A percentile compares a stretch with the other conserved stretches of the same genome.
These are phyloP conservation scores for Erethizon dorsatum DNA, from an alignment of 2,797 vertebrate species.

Conservation along the genomic window DNA sequence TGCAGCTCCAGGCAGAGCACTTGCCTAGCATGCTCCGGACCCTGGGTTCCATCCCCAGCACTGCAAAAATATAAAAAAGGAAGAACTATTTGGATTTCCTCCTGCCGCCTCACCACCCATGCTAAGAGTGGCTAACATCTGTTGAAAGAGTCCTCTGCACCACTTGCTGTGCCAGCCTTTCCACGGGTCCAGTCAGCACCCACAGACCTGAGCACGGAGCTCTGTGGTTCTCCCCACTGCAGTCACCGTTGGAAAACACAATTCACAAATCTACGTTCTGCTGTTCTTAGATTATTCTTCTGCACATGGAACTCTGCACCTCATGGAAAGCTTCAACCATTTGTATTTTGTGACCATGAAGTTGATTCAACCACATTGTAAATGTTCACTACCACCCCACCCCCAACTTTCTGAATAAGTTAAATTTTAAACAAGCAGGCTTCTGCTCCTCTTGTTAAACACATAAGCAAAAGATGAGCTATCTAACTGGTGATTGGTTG, in stretches of 20 bases:
- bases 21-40: no score
- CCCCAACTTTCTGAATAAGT: constrained; percentile 29
- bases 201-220: no score
- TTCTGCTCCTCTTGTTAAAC: constrained; percentile 60
- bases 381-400: neutral
- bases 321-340: neutral
- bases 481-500: neutral
- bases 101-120: neutral
- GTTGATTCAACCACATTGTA: neutral
- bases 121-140: neutral
- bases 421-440: constrained; percentile 39
- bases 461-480: constrained; percentile 4
- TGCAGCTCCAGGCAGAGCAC: neutral
- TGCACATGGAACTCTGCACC: neutral
- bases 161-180: neutral
- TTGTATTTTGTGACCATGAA: neutral
- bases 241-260: neutral
- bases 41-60: neutral
- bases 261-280: neutral
- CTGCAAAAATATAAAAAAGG: neutral
- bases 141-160: neutral
- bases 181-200: fast-evolving
- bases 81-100: neutral
- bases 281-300: constrained; percentile 6
- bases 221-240: neutral